Base-by-base conservation (phyloP, 2,888 invertebrate genomes). In the Ditylenchus weischeri region DNA sequence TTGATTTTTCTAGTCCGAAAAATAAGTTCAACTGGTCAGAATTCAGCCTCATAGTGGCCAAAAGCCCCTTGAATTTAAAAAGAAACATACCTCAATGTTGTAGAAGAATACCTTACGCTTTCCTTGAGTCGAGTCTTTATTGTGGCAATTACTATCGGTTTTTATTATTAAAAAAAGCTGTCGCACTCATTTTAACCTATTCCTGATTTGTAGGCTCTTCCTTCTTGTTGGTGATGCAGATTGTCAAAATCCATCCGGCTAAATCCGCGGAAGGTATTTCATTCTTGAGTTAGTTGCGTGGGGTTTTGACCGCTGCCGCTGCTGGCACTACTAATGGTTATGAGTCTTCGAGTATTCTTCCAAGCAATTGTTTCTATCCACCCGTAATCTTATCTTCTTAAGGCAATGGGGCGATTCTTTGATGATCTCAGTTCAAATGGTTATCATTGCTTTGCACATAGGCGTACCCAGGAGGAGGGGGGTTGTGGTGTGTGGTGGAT, bases 361-460 rank as follows among this genome's bases (percentile, higher is more conserved):
- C 8, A 11, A 19, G 6, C 13, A 5, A 36, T 19, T 11, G 15
- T 29, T 43, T 54, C 35, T 36, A n/a, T n/a, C n/a, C n/a, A n/a
- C n/a, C n/a, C n/a, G n/a, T n/a, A n/a, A n/a, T n/a, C 47, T 62
- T 35, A 60, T 62, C 35, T 61, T 65, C 78, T 85, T 67, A 85
- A 95, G 93, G 87, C 88, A 96, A 10, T 98, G 94, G 91, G 98
- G 96, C 38, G 94, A 95, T 84, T 89, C 90, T 23, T 88, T 91
- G 94, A 94, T n/a, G n/a, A n/a, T n/a, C n/a, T n/a, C n/a, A n/a
- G n/a, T n/a, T n/a, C n/a, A n/a, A n/a, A n/a, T n/a, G 0, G 87
- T 90, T 15, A 84, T n/a, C n/a, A n/a, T n/a, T n/a, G n/a, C n/a
- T n/a, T n/a, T n/a, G n/a, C n/a, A n/a, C n/a, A n/a, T n/a, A n/a